Evolutionary conservation across 2,888 invertebrate species (phyloP), one percentile per base, ranked within the genome.

Genomic region (Syritta pipiens): DNA sequence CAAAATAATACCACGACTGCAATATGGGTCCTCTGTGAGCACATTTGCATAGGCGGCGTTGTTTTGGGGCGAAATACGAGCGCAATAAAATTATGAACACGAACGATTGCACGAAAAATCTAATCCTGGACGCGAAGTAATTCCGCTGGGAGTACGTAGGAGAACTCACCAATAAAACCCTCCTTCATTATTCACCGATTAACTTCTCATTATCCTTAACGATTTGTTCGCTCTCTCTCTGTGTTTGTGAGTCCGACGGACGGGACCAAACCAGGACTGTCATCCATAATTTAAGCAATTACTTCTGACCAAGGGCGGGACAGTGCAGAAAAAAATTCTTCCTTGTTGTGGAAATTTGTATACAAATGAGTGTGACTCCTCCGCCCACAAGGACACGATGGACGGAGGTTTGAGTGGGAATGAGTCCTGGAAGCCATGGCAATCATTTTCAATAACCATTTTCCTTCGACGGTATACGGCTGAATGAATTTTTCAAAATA

Each of bases 171-270:
- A 40, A 74, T 60, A 67, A 60, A 67, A 67, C 28, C 24, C 67
- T 68, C 26, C 44, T 75, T 55, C 48, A 53, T 75, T 75, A 75
- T 75, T 75, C 67, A 67, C 46, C 60, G 60, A 75, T 75, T 68
- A 75, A 60, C 60, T 67, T 75, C 60, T 53, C 67, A 67, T 67
- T 67, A 75, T 17, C 19, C 60, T 37, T 46, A 62, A 55, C 62
- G 60, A 68, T 75, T 75, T 55, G 20, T 12, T 51, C 14, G n/a
- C n/a, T n/a, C n/a, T 4, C 19, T 7, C 24, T 20, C 32, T n/a
- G 14, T 7, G 4, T 17, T 12, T 37, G 14, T 9, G 17, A 12
- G 2, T 3, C 37, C 9, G 37, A 10, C 1, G 14, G n/a, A n/a
- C n/a, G n/a, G n/a, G n/a, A n/a, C 17, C 35, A 32, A 12, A 12